These are phyloP conservation scores for Anguilla obscura DNA, from an alignment of 2,797 vertebrate genomes.

Conservation along the genomic window DNA sequence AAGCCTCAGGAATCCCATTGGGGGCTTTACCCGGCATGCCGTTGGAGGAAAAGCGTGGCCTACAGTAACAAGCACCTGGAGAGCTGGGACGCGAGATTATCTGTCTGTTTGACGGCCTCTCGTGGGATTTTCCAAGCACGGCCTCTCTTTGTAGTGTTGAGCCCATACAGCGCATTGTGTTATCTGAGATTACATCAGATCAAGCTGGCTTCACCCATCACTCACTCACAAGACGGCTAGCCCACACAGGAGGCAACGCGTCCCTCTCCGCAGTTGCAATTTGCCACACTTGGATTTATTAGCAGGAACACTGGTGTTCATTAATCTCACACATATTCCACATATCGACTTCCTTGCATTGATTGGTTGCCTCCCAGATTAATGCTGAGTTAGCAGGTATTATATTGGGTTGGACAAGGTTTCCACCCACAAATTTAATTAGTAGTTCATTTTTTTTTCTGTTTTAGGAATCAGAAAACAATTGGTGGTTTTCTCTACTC, in stretches of 20 bases:
- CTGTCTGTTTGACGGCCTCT: slow-evolving; percentile 40
- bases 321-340: slow-evolving; percentile 8
- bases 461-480: neutral
- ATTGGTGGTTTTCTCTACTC: neutral
- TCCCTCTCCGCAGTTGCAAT: neutral
- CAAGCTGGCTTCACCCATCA: neutral
- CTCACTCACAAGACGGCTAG: neutral
- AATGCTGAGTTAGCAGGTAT: neutral
- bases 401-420: neutral
- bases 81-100: slow-evolving; percentile 33
- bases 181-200: slow-evolving; percentile 22
- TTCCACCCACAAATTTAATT: neutral
- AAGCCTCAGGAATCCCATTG: neutral
- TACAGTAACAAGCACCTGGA: neutral
- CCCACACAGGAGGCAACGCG: neutral
- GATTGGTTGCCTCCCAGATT: neutral
- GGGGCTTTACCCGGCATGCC: neutral
- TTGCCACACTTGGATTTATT: neutral
- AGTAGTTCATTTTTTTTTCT: neutral
- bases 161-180: slow-evolving; percentile 12
- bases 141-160: slow-evolving; percentile 36
- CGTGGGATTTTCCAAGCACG: slow-evolving; percentile 45
- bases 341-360: slow-evolving; percentile 3
- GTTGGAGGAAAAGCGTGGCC: neutral
- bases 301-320: neutral